phyloP scores from a whole-genome alignment of 1,140 invertebrate genomes.

The Drosophila fuyamai region DNA sequence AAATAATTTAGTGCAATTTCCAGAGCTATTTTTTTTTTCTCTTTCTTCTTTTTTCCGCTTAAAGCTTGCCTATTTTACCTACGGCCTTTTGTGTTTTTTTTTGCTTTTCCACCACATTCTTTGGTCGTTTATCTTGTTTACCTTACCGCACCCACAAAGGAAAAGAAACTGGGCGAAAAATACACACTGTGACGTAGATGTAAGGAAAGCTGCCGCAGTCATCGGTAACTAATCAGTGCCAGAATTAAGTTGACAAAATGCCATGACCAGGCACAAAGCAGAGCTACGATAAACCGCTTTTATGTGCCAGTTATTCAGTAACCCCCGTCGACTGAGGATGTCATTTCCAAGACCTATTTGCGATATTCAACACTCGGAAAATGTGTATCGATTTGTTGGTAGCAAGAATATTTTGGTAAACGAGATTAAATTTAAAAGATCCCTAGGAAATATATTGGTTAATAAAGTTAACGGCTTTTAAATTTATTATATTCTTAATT shows the following conservation, averaged over 20 bases:
- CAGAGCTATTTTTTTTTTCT: conserved; percentile 22
- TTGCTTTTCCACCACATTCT: conserved; percentile 13
- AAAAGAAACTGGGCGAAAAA: conserved; percentile 8
- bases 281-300: conserved; percentile 35
- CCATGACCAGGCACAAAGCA: conserved; percentile 57
- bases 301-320: conserved; percentile 28
- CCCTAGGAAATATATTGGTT: background rate
- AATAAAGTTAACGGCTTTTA: no score
- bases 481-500: no score
- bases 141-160: conserved; percentile 39
- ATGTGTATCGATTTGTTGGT: conserved; percentile 28
- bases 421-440: background rate
- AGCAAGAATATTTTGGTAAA: conserved; percentile 13
- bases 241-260: conserved; percentile 60
- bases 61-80: conserved; percentile 36
- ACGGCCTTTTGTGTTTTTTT: conserved; percentile 25
- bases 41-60: conserved; percentile 16
- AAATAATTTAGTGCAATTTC: conserved; percentile 51
- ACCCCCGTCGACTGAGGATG: conserved; percentile 2
- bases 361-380: conserved; percentile 23
- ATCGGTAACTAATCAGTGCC: conserved; percentile 60
- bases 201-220: conserved; percentile 36
- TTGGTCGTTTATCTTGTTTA: conserved; percentile 60
- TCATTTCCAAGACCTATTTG: conserved; percentile 24
- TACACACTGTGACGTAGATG: conserved; percentile 22